Evolutionary conservation across 2,888 invertebrate species (phyloP).

Genomic region (Scotopteryx bipunctaria): DNA sequence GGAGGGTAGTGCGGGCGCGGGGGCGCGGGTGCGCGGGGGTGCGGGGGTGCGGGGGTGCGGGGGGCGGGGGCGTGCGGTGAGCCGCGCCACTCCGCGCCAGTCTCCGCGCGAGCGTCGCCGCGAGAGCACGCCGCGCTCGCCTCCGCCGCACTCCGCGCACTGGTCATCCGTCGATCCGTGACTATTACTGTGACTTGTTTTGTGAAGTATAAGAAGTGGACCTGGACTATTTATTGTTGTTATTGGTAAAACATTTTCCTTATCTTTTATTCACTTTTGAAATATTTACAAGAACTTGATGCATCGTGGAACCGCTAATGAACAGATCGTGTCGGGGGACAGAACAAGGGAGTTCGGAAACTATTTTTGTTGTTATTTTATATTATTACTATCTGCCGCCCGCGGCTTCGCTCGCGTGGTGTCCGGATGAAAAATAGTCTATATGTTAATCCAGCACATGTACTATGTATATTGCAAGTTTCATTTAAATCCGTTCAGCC

Average conservation of each 20-base stretch:
- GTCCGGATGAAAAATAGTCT: no score
- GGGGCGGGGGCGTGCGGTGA: no score
- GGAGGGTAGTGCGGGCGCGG: neutral
- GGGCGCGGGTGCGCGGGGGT: neutral
- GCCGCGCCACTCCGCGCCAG: neutral
- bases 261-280: neutral
- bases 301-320: no score
- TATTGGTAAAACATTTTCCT: neutral
- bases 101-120: neutral
- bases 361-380: no score
- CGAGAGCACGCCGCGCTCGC: neutral
- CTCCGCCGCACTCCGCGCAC: constrained; percentile 1
- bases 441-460: no score
- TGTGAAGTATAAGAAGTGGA: neutral
- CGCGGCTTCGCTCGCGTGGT: no score
- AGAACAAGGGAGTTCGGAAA: no score
- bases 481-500: no score
- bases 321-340: no score
- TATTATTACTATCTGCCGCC: no score
- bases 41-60: neutral
- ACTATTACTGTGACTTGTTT: neutral
- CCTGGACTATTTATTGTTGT: neutral
- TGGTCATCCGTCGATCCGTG: neutral
- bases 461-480: no score
- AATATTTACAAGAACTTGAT: neutral